Base-by-base conservation (phyloP, 92 coral and sea anemone genomes). In the Phenganax marumi region DNA sequence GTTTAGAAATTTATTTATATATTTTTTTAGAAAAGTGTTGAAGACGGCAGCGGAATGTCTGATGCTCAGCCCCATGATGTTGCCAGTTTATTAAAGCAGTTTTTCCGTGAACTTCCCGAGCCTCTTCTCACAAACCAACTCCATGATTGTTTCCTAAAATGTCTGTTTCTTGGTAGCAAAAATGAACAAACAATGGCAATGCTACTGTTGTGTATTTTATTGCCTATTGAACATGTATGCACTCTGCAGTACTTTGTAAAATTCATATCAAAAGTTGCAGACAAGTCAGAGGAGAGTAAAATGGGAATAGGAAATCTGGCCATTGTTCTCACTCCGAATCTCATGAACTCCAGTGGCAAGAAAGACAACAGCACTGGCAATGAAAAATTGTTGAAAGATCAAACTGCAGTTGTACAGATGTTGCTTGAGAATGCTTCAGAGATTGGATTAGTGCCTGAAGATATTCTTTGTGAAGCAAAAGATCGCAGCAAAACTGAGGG, bases 51-150 rank as follows among this genome's bases (percentile, higher is more conserved):
- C 26, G 85, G 81, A 69, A 75, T 95, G 47, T 61, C 88, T 1
- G 87, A 87, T 60, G 98, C 88, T 10, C 97, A 92, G 73, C 92
- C 98, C 16, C 98, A 95, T 51, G 98, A 95, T 81, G 97, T 95
- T 16, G 97, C 98, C 66, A 92, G 98, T 84, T 79, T 95, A 86
- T 51, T 95, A 52, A 95, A 95, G 55, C 98, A 92, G 89, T 95
- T 95, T 84, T 95, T 95, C 52, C 93, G 98, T 10, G 92, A 91
- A 66, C 88, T 95, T 9, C 98, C 97, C 39, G 97, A 95, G 60
- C 97, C 98, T 46, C 87, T 95, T 11, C 89, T 95, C 50, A 95
- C 98, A 23, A 92, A 84, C 77, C 91, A 84, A 25, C 90, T 90
- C 46, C 97, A 93, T 80, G 97, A 95, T 62, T 85, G 91, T 79